Base-by-base conservation (phyloP, 2,113 vertebrate genomes). In the Burhinus bistriatus region DNA sequence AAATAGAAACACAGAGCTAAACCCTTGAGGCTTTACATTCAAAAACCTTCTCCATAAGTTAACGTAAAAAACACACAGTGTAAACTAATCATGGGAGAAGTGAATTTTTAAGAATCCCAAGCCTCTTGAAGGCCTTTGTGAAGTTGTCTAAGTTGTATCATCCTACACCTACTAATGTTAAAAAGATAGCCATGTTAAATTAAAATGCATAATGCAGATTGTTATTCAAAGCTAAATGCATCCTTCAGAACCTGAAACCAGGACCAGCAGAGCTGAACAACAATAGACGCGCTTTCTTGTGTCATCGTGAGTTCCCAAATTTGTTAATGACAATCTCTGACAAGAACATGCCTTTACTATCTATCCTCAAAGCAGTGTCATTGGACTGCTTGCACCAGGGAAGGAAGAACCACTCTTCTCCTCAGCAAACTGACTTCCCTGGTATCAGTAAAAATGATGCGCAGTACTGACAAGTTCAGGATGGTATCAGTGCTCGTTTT, bases 221-320 rank as follows among this genome's bases (percentile, higher is more conserved):
- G 8, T 38, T 88, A 22, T 93, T 71, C 26, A 58, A 72, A 76
- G 36, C 15, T 66, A 51, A 71, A 51, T 5, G 12, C 12, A 3
- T 32, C 4, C 16, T 55, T 75, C 47, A 23, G 80, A 73, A 42
- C 18, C 29, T 52, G 49, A 80, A 29, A 77, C 30, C 34, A 64
- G 54, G 52, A 29, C 0, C 0, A 77, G 30, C 20, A 21, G 42
- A 32, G 26, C 23, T 79, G 71, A 70, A 55, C 36, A 58, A n/a
- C 2, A 23, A 5, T 4, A 76, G 32, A 3, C 1, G 1, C 1
- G 3, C 6, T 76, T 70, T 47, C 22, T 62, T 90, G 52, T 29
- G 86, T 89, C 59, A 38, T 54, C 38, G 4, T 45, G 32, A 36
- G 45, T 57, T 77, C 22, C 9, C 54, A 5, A 68, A 42, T 14